Percentiles rank a stretch among this genome's conserved stretches.
These are phyloP conservation scores for Drosophila phalerata DNA, from an alignment of 2,888 invertebrate genomes.

Conservation along the genomic window DNA sequence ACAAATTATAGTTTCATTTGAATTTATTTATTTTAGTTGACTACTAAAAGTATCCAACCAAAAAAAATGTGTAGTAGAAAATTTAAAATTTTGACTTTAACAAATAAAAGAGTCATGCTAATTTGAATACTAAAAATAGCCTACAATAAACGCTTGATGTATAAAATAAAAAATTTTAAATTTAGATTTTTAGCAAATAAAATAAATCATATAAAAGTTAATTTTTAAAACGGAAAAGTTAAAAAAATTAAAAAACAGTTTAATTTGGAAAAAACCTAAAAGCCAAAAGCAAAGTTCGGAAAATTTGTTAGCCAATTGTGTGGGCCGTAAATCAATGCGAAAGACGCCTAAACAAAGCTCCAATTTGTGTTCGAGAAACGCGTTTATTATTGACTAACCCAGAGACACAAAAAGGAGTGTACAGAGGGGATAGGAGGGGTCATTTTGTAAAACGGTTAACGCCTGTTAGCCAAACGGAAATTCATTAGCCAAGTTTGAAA, in stretches of 20 bases:
- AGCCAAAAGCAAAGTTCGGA: conserved; percentile 12
- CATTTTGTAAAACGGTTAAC: conserved; percentile 38
- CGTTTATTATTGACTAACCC: conserved; percentile 46
- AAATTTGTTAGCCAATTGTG: conserved; percentile 45
- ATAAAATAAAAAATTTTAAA: not conserved
- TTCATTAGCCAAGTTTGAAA: conserved; percentile 72
- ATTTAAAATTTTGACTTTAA: not conserved
- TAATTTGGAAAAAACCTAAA: not conserved
- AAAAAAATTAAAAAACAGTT: conserved; percentile 29
- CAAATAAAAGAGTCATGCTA: not conserved
- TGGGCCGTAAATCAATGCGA: conserved; percentile 56
- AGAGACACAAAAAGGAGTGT: conserved; percentile 41
- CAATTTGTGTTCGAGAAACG: conserved; percentile 27
- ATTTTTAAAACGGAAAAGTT: not conserved
- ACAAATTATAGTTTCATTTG: conserved; percentile 3
- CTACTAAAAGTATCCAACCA: not conserved
- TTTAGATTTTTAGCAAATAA: not conserved
- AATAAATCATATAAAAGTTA: not conserved
- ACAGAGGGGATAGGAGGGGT: not conserved
- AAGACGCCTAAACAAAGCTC: conserved; percentile 55
- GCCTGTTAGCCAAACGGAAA: conserved; percentile 68
- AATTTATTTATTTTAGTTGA: not conserved
- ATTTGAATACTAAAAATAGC: too few relatives aligned
- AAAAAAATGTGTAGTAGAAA: not conserved
- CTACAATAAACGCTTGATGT: too few relatives aligned